Evolutionary conservation across 2,797 vertebrate genomes (phyloP), one percentile per base, ranked within the genome.

Genomic region (Heterohyrax brucei): DNA sequence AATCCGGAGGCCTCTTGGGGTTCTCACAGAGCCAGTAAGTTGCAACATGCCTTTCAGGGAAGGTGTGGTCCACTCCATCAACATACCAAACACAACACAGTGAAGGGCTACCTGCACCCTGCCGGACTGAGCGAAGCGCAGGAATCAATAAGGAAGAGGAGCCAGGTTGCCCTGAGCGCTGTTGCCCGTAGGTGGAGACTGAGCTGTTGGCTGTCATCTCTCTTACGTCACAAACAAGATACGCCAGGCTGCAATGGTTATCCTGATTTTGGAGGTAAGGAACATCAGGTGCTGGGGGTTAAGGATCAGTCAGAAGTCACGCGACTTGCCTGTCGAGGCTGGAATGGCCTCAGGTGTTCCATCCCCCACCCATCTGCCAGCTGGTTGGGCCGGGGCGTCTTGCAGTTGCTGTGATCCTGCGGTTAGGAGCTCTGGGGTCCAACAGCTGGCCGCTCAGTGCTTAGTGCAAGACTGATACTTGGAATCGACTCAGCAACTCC

Each of bases 191-290:
- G n/a, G 10, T 3, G 0, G 14, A 39, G 44, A 33, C 13, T 0
- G 12, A 56, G 53, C 1, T 13, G 1, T 1, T 1, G 62, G 9
- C 50, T 0, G 0, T 16, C 28, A 6, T 7, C 48, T 46, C 0
- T 0, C 8, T 22, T 10, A 5, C 22, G 79, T 10, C 12, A 13
- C 46, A 24, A 59, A 8, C 59, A 4, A 7, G 7, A 6, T 0
- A 0, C 0, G 14, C 16, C 26, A 26, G 33, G n/a, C 3, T 28
- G 1, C 16, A 0, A 4, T 8, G 0, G 3, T 14, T 18, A 10
- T 6, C 24, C 48, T 8, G 26, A 39, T 53, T 16, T 4, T 14
- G 30, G 18, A 1, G 33, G 48, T 1, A 13, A 53, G 61, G 9
- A 3, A 1, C 1, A 10, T 2, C 0, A 18, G 50, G 22, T 13